Conservation (phyloP, 2,113 vertebrate species). For the Trematomus loennbergii region DNA sequence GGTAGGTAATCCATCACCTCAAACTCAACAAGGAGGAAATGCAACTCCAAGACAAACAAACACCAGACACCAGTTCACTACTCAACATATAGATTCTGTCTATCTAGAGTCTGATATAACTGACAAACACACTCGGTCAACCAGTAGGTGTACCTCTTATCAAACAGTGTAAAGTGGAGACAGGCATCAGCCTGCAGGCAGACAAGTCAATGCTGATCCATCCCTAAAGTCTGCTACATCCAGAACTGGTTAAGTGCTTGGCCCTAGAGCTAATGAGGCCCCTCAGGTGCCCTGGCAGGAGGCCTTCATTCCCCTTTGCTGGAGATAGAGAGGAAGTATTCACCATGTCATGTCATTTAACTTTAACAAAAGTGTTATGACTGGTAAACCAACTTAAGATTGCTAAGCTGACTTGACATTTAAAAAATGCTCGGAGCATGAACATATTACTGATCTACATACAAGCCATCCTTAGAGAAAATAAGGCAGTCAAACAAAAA, state of each 20-base stretch:
- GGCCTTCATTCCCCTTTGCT: slow-evolving; percentile 25
- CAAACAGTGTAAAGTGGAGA: slow-evolving; percentile 3
- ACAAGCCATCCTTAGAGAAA: background rate
- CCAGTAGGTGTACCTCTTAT: slow-evolving; percentile 2
- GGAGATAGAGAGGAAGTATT: slow-evolving; percentile 26
- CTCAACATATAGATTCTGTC: slow-evolving; percentile 22
- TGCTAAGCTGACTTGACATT: background rate
- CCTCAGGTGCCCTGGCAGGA: slow-evolving; percentile 30
- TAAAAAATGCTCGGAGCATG: too few species aligned
- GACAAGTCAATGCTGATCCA: slow-evolving; percentile 42
- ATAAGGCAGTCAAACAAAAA: slow-evolving; percentile 44
- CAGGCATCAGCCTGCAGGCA: slow-evolving; percentile 38
- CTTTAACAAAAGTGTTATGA: slow-evolving; percentile 27
- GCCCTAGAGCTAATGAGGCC: slow-evolving; percentile 51
- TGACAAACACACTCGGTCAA: slow-evolving; percentile 22
- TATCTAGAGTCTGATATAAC: slow-evolving; percentile 20
- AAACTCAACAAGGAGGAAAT: slow-evolving; percentile 46
- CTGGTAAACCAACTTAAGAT: slow-evolving; percentile 8
- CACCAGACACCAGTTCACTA: background rate
- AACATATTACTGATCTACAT: background rate
- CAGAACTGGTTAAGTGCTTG: slow-evolving; percentile 29
- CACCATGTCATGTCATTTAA: slow-evolving; percentile 31
- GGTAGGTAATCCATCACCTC: slow-evolving; percentile 73
- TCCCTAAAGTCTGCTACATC: slow-evolving; percentile 29
- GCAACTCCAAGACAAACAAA: slow-evolving; percentile 34